Evolutionary conservation across 2,888 invertebrate species (phyloP), one percentile per base, ranked within the genome.

Genomic region (Drosophila barbarae): DNA sequence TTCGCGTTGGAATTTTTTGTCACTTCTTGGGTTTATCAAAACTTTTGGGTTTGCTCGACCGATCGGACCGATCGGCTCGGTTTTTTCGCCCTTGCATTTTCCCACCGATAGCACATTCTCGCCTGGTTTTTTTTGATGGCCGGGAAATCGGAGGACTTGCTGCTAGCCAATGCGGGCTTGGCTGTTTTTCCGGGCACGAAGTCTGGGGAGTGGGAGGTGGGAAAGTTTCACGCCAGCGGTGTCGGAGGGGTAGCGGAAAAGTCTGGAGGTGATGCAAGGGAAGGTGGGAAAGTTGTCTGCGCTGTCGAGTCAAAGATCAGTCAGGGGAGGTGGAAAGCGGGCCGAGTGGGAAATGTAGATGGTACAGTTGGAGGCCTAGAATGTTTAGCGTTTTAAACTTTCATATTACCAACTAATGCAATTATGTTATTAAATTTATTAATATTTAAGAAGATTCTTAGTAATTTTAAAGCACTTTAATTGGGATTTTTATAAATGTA

Each of bases 21-120:
- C 83, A 66, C 71, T 49, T 60, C 50, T 65, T 78, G 78, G 78
- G 78, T 79, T 79, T 79, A 81, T 79, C 82, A 84, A 81, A 84
- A 84, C 69, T 84, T 73, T 82, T 84, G 76, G 84, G 72, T 71
- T 78, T 71, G 71, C 66, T 75, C 36, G 46, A 0, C 18, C 46
- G 46, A 30, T 46, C 30, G 46, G 13, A 5, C 18, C 63, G 47
- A 73, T 76, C 81, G 23, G 23, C 23, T 23, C 23, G 23, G 23
- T 72, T 78, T 76, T 78, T 73, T 60, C 42, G 32, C 30, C 32
- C 42, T 68, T 67, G 64, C 65, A 71, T 69, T 72, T 84, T 66
- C 58, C 60, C 73, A 59, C 18, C 44, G 41, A 68, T 72, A 46
- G 46, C 46, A 46, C 30, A 30, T 30, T 46, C 46, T 46, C 63